Conservation (phyloP, 2,888 invertebrate genomes). For the Noctua comes region DNA sequence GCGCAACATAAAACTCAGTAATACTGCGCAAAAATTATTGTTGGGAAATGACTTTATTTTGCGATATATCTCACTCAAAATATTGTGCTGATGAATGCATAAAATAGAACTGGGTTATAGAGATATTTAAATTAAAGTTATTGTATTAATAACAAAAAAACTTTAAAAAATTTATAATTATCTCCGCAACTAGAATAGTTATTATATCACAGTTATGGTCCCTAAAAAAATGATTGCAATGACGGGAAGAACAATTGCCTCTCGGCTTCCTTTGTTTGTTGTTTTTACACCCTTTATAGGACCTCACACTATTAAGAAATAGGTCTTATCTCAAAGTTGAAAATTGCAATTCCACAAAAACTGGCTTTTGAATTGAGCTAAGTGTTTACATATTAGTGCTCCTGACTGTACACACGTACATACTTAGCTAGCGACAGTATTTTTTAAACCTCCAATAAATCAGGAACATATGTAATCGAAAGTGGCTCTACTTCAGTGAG, state of each 20-base stretch:
- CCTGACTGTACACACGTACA: neutral
- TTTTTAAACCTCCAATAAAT: slow-evolving; percentile 54
- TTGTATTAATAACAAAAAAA: too few species aligned
- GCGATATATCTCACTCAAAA: neutral
- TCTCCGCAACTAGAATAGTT: neutral
- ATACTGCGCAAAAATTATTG: too few species aligned
- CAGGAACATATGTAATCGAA: slow-evolving; percentile 26
- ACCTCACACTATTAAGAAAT: neutral
- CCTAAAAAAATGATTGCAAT: too few species aligned
- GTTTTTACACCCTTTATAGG: neutral
- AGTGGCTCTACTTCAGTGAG: slow-evolving; percentile 18
- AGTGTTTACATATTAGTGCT: neutral
- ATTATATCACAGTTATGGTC: neutral
- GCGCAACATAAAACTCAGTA: too few species aligned
- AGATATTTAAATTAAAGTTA: too few species aligned
- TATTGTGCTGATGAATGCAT: neutral
- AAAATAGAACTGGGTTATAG: neutral
- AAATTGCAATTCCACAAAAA: neutral
- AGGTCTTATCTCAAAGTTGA: neutral
- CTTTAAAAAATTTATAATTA: too few species aligned
- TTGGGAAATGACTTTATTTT: too few species aligned
- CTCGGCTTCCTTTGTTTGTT: too few species aligned
- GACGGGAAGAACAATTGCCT: too few species aligned
- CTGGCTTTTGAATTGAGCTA: neutral
- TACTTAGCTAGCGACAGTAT: slow-evolving; percentile 23